phyloP scores from a whole-genome alignment of 2,797 vertebrate genomes.

The Bucorvus abyssinicus region DNA sequence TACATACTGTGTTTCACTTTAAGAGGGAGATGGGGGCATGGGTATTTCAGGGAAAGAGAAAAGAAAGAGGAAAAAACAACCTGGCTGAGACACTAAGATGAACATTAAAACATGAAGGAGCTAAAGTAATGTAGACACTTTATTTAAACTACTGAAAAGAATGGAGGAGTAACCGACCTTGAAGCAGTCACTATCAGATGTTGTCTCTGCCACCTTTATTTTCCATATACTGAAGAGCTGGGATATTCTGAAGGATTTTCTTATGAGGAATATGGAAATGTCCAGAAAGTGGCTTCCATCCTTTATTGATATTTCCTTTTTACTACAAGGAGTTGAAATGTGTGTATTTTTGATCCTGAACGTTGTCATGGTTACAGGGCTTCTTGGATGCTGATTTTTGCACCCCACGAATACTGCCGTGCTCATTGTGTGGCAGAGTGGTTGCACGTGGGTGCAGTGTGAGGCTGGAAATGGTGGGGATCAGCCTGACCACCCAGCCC shows the following conservation, averaged over 20 bases:
- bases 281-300: conserved; percentile 1
- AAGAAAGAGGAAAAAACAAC: neutral
- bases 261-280: neutral
- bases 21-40: neutral
- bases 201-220: neutral
- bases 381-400: conserved; percentile 16
- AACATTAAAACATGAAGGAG: conserved; percentile 31
- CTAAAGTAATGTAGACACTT: conserved; percentile 6
- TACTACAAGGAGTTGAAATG: conserved; percentile 33
- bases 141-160: neutral
- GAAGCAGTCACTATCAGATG: neutral
- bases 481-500: neutral
- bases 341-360: conserved; percentile 33
- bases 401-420: neutral
- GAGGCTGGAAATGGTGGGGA: neutral
- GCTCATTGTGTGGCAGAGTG: accelerated
- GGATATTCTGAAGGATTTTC: conserved; percentile 12
- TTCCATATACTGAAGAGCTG: neutral
- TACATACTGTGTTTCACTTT: conserved; percentile 44
- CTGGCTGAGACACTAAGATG: conserved; percentile 27
- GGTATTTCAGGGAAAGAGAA: neutral
- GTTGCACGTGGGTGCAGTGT: neutral
- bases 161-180: neutral
- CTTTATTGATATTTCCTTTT: conserved; percentile 27
- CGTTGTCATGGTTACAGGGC: conserved; percentile 52